Conservation (phyloP, 1,140 invertebrate species). For the Agraylea sexmaculata region DNA sequence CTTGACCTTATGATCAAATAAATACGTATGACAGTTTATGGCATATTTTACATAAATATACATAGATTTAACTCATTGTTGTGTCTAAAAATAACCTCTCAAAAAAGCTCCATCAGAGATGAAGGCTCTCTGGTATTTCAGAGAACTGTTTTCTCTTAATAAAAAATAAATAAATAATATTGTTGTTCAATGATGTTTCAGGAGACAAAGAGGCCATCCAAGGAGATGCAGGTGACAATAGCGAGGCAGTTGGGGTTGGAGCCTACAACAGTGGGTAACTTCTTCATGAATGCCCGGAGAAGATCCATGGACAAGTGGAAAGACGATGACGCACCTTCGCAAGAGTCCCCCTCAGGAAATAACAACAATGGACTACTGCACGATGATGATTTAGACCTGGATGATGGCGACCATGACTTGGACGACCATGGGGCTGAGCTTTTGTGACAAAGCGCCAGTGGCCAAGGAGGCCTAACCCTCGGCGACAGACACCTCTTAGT, state of each 20-base stretch:
- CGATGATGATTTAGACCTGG: slow-evolving; percentile 30
- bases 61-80: no score
- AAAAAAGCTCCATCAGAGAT: no score
- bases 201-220: slow-evolving; percentile 98
- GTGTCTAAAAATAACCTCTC: no score
- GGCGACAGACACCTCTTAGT: slow-evolving; percentile 20
- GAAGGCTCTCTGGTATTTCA: no score
- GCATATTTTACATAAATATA: no score
- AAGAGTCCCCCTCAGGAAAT: slow-evolving; percentile 19
- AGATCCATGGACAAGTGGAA: slow-evolving; percentile 99
- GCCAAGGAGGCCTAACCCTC: slow-evolving; percentile 17
- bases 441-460: slow-evolving; percentile 21
- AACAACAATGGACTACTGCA: slow-evolving; percentile 26
- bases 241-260: slow-evolving; percentile 94
- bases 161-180: not conserved
- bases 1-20: no score
- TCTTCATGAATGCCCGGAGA: slow-evolving; percentile 99
- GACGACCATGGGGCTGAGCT: slow-evolving; percentile 19
- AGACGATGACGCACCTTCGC: slow-evolving; percentile 56
- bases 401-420: slow-evolving; percentile 24
- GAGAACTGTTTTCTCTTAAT: not conserved
- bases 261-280: slow-evolving; percentile 98
- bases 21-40: no score
- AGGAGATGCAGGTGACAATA: slow-evolving; percentile 99
- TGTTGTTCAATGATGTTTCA: slow-evolving; percentile 40